Conservation (phyloP, 2,113 vertebrate species). For the Rhadina sibilatrix region DNA sequence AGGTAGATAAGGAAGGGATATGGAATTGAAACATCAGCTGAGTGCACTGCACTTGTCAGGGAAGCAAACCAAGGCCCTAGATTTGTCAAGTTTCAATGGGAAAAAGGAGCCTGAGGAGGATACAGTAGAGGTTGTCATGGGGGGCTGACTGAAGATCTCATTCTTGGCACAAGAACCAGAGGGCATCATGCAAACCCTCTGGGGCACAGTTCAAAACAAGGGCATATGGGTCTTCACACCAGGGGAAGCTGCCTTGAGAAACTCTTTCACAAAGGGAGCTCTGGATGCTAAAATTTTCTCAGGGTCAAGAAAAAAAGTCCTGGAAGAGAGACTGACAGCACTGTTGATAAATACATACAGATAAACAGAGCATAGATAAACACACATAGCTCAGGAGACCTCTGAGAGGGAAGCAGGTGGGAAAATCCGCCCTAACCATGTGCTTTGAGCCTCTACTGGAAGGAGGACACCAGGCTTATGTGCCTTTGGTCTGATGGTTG, state of each 20-base stretch:
- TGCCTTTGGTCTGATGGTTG: neutral
- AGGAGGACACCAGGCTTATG: neutral
- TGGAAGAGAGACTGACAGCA: neutral
- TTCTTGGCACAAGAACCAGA: neutral
- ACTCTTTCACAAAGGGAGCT: neutral
- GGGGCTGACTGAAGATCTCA: neutral
- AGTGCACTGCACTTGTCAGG: neutral
- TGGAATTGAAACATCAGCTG: neutral
- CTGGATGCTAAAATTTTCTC: neutral
- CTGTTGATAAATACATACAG: neutral
- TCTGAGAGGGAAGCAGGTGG: neutral
- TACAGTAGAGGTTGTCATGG: neutral
- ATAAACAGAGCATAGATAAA: neutral
- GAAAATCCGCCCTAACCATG: neutral
- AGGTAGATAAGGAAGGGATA: neutral
- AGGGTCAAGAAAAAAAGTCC: neutral
- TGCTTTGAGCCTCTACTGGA: neutral
- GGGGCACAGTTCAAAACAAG: neutral
- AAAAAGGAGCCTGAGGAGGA: neutral
- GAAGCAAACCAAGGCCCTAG: neutral
- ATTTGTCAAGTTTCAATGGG: neutral
- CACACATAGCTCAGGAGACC: rapidly evolving
- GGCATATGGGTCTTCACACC: neutral
- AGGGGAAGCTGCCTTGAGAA: neutral
- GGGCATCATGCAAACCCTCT: neutral